Evolutionary conservation across 2,888 invertebrate genomes (phyloP), one percentile per base, ranked within the genome.

Genomic region (Belgica antarctica): DNA sequence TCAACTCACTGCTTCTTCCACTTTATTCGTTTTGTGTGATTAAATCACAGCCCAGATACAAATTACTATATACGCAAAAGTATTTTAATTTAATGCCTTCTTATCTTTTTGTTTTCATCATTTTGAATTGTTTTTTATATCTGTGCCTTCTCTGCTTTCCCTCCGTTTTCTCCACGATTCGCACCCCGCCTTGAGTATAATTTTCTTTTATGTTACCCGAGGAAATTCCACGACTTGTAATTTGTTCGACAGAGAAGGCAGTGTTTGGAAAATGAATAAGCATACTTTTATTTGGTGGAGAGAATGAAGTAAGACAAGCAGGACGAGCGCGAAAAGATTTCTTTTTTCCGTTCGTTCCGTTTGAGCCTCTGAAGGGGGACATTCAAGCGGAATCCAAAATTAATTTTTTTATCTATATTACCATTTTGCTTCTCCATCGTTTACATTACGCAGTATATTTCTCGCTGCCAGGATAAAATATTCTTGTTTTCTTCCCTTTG

Each of bases 81-180:
- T 68, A 68, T 68, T 68, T 68, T 68, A 68, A 68, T 68, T 68
- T 68, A 68, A 68, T 68, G 27, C 68, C 62, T 52, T 34, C 68
- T 68, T 57, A 68, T 68, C 68, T 57, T 57, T 47, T 68, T 57
- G 57, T 57, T 68, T 68, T 57, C 57, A 57, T 68, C 57, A 28
- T 68, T 63, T 34, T 17, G 52, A 66, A 66, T 66, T 66, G 66
- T 66, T 66, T 66, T 65, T 66, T 66, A 66, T 66, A 27, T 68
- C 52, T 57, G 19, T 28, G 15, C 8, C 27, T n/a, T n/a, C n/a
- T 47, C 52, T 24, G 28, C 34, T 31, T 17, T 52, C 22, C 7
- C 25, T 27, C 17, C 59, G n/a, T 17, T 22, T 24, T 24, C 59
- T n/a, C n/a, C n/a, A n/a, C n/a, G n/a, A n/a, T n/a, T n/a, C n/a